A percentile compares a stretch with the other conserved stretches of the same genome.
These are phyloP conservation scores for Natrix natrix DNA, from an alignment of 2,797 vertebrate species.

Conservation along the genomic window DNA sequence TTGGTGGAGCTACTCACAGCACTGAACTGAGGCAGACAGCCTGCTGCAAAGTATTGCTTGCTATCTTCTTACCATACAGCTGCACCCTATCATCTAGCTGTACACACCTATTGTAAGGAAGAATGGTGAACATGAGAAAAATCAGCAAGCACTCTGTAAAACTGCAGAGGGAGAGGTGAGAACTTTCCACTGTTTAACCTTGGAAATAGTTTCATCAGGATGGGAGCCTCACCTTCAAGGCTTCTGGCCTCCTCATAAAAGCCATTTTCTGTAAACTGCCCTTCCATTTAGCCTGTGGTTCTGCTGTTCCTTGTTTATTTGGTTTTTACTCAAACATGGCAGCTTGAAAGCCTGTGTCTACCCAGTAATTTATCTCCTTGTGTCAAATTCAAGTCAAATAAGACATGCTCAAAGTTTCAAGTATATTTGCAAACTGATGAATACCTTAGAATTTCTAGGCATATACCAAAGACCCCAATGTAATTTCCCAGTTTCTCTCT, in stretches of 20 bases:
- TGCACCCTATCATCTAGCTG: not conserved
- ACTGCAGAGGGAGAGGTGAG: not conserved
- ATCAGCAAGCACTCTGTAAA: conserved; percentile 30
- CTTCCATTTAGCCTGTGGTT: conserved; percentile 28
- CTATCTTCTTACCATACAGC: not conserved
- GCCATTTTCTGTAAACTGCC: conserved; percentile 39
- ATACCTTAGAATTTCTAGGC: rapidly evolving
- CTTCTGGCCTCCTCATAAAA: not conserved
- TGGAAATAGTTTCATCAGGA: not conserved
- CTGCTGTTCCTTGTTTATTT: conserved; percentile 26
- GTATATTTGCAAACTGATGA: not conserved
- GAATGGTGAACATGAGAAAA: conserved; percentile 18
- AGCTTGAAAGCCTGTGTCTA: not conserved
- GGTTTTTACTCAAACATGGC: conserved; percentile 32
- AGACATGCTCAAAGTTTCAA: conserved; percentile 19
- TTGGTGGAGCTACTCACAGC: not conserved
- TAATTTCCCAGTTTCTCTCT: not conserved
- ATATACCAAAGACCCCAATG: rapidly evolving
- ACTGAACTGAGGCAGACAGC: not conserved
- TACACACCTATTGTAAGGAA: not conserved
- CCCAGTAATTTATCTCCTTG: conserved; percentile 7
- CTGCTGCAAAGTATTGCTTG: not conserved
- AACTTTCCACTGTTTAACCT: not conserved
- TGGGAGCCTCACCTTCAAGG: conserved; percentile 19
- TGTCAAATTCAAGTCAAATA: conserved; percentile 36